phyloP scores from a whole-genome alignment of 1,140 invertebrate species.

The Calycopis cecrops region DNA sequence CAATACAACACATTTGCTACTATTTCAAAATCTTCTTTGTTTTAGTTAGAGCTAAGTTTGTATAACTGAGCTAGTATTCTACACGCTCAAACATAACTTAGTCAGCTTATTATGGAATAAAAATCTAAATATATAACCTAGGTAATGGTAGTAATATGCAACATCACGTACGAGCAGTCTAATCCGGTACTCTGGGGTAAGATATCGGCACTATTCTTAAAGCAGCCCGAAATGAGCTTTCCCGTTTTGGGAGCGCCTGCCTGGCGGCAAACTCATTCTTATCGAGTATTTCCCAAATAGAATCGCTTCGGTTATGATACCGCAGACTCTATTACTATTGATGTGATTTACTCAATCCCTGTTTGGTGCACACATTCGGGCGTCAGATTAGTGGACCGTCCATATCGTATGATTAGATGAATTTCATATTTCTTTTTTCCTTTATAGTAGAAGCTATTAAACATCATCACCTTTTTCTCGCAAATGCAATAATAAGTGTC shows the following conservation, averaged over 20 bases:
- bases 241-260: conserved; percentile 36
- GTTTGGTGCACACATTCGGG: background rate
- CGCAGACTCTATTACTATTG: conserved; percentile 29
- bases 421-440: no score
- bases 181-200: conserved; percentile 27
- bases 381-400: no score
- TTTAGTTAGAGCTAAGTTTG: background rate
- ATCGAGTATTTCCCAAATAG: conserved; percentile 50
- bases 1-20: no score
- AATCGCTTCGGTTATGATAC: conserved; percentile 43
- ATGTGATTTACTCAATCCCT: conserved; percentile 36
- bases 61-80: no score
- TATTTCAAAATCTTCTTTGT: no score
- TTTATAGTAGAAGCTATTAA: no score
- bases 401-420: no score
- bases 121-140: conserved; percentile 10
- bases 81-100: conserved; percentile 3
- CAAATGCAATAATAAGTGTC: no score
- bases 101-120: conserved; percentile 1
- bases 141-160: conserved; percentile 37
- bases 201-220: conserved; percentile 38
- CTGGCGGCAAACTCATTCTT: conserved; percentile 45
- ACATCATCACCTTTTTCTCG: no score
- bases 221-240: conserved; percentile 41
- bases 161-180: conserved; percentile 37